A percentile compares a stretch with the other conserved stretches of the same genome.
Conservation (phyloP, 2,797 vertebrate genomes). For the Vireo griseus region DNA sequence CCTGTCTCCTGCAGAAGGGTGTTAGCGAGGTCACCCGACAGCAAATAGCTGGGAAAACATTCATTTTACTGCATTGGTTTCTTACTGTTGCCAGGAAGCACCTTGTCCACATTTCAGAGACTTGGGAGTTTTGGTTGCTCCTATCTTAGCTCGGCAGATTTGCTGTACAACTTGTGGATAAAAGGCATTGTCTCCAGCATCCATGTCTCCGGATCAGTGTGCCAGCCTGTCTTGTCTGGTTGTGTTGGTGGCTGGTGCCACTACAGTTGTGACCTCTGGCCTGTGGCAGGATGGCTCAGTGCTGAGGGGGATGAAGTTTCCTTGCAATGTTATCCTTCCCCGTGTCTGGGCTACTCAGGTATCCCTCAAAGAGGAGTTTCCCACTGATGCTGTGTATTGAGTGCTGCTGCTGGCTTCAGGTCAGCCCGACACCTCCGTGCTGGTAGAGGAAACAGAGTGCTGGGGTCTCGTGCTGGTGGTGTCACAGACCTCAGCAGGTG, state of each 20-base stretch:
- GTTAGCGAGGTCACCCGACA: not conserved
- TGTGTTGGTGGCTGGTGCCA: not conserved
- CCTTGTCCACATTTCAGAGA: not conserved
- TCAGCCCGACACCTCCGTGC: not conserved
- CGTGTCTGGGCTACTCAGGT: not conserved
- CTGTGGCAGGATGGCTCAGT: not conserved
- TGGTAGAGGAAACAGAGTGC: not conserved
- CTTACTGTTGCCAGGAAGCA: not conserved
- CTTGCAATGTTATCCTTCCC: not conserved
- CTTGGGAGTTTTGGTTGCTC: not conserved
- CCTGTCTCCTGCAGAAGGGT: not conserved
- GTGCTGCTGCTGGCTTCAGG: not conserved
- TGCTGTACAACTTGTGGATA: not conserved
- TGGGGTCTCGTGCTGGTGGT: not conserved
- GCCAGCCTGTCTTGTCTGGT: not conserved
- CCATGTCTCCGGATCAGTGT: accelerated
- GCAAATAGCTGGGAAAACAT: not conserved
- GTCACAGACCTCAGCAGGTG: not conserved
- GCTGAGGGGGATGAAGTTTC: not conserved
- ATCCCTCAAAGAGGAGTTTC: not conserved
- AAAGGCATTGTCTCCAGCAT: not conserved
- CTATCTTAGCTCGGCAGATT: not conserved
- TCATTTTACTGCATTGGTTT: not conserved
- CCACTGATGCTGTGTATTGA: not conserved
- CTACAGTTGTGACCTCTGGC: not conserved